Percentiles rank a stretch among this genome's conserved stretches.
phyloP scores from a whole-genome alignment of 1,140 invertebrate species.

The Argopecten irradians region DNA sequence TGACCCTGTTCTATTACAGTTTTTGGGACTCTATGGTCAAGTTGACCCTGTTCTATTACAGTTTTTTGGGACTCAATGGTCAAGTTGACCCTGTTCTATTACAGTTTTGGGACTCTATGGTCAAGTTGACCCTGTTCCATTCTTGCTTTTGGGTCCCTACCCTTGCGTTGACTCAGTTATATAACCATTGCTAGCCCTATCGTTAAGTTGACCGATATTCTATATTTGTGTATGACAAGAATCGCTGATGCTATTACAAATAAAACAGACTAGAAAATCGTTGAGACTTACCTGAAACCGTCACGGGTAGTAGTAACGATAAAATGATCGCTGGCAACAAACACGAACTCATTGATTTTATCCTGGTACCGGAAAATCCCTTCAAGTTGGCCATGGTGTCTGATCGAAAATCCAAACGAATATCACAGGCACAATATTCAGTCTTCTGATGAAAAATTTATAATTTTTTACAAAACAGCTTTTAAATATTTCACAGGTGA shows the following conservation, averaged over 20 bases:
- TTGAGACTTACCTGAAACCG: constrained; percentile 15
- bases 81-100: no score
- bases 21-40: no score
- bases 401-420: not conserved
- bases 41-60: no score
- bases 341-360: not conserved
- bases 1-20: no score
- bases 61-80: no score
- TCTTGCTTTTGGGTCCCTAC: no score
- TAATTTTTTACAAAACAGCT: not conserved
- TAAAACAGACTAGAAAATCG: not conserved
- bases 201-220: not conserved
- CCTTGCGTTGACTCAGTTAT: no score
- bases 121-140: no score
- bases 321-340: not conserved
- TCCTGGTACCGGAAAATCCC: not conserved
- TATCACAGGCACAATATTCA: not conserved
- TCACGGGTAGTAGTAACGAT: not conserved
- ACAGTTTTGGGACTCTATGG: no score
- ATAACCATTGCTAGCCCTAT: no score
- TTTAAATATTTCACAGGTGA: constrained; percentile 1
- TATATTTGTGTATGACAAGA: not conserved
- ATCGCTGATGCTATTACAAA: not conserved
- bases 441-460: not conserved
- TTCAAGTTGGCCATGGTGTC: not conserved